These are phyloP conservation scores for Subacronicta megacephala DNA, from an alignment of 2,888 invertebrate genomes.

Conservation along the genomic window DNA sequence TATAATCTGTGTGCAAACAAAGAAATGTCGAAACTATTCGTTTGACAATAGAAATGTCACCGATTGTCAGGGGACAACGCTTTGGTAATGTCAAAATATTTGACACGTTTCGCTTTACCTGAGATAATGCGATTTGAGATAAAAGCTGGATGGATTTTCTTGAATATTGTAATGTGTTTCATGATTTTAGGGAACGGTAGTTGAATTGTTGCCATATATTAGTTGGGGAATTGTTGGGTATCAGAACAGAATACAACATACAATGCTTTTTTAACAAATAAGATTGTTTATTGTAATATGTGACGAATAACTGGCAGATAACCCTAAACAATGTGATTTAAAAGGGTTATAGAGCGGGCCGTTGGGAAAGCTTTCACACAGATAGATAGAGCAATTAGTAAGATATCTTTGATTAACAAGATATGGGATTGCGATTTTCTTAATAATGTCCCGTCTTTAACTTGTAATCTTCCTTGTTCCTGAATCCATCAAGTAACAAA, in stretches of 20 bases:
- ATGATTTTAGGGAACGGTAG: constrained; percentile 17
- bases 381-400: too few relatives aligned
- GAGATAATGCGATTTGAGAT: constrained; percentile 45
- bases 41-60: constrained; percentile 57
- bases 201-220: constrained; percentile 13
- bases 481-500: too few relatives aligned
- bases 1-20: constrained; percentile 39
- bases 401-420: too few relatives aligned
- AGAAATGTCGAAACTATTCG: constrained; percentile 57
- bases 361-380: too few relatives aligned
- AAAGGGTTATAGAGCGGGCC: too few relatives aligned
- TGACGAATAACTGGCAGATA: too few relatives aligned
- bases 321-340: too few relatives aligned
- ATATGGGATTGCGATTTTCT: too few relatives aligned
- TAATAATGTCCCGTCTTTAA: too few relatives aligned
- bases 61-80: constrained; percentile 50
- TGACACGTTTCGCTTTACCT: constrained; percentile 52
- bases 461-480: too few relatives aligned
- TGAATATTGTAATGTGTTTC: constrained; percentile 33
- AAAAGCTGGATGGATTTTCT: constrained; percentile 35
- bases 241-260: background rate
- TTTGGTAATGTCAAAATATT: constrained; percentile 54
- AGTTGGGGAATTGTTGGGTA: constrained; percentile 2
- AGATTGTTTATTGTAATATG: too few relatives aligned
- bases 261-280: too few relatives aligned